Conservation (phyloP, 2,797 vertebrate species). For the Micropoecilia bifurca region DNA sequence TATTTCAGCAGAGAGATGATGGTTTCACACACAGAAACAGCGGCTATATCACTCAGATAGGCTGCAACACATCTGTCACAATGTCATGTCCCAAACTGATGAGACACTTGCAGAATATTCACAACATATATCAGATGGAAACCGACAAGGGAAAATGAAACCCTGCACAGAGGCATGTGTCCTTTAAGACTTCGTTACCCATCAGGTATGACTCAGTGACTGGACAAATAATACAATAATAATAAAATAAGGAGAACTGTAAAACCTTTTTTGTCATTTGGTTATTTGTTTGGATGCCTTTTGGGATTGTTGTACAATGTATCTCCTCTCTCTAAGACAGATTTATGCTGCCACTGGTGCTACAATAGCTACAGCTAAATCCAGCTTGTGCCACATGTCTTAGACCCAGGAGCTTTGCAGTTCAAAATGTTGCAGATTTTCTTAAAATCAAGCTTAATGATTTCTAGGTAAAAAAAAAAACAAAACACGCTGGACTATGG, state of each 20-base stretch:
- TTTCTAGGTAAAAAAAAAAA: no score
- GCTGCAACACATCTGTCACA: constrained; percentile 34
- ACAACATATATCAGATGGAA: constrained; percentile 30
- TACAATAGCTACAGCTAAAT: not conserved
- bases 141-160: constrained; percentile 23
- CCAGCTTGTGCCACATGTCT: no score
- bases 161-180: not conserved
- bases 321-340: no score
- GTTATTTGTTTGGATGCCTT: not conserved
- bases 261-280: not conserved
- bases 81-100: constrained; percentile 16
- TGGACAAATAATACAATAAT: not conserved
- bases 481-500: no score
- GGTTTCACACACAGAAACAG: constrained; percentile 25
- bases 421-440: no score
- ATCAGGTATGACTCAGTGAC: not conserved
- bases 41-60: constrained; percentile 23
- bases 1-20: constrained; percentile 22
- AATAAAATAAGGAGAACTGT: not conserved
- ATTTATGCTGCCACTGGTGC: no score
- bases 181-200: not conserved
- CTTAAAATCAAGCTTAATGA: no score
- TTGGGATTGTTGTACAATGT: not conserved
- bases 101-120: constrained; percentile 38
- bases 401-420: no score